Evolutionary conservation across 2,797 vertebrate genomes (phyloP).

Genomic region (Sebastes kiyomatsui): DNA sequence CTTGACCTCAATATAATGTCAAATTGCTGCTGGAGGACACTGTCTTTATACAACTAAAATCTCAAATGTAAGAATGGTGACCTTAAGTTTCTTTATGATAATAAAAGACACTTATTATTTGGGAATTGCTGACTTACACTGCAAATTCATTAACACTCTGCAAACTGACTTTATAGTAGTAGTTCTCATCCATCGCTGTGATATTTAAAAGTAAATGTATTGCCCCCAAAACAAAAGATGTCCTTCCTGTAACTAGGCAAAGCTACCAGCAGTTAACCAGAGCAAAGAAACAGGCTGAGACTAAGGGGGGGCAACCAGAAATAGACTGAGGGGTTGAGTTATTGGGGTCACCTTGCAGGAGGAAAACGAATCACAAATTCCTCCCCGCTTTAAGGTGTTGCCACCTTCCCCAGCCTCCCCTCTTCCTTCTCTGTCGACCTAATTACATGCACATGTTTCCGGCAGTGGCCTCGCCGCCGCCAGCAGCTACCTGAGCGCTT

Average conservation of each 20-base stretch:
- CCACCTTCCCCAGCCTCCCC: conserved; percentile 76
- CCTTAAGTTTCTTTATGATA: neutral
- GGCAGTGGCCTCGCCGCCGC: conserved; percentile 74
- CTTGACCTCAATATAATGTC: neutral
- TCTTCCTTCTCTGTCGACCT: conserved; percentile 86
- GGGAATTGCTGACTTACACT: neutral
- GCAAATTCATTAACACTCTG: neutral
- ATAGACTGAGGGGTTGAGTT: conserved; percentile 87
- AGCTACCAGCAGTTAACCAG: conserved; percentile 77
- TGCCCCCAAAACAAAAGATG: conserved; percentile 53
- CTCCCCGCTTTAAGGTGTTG: conserved; percentile 81
- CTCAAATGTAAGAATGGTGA: neutral
- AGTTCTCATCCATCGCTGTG: neutral
- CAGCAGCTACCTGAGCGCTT: conserved; percentile 78
- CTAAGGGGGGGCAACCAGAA: conserved; percentile 80
- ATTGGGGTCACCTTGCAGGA: conserved; percentile 89
- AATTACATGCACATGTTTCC: conserved; percentile 87
- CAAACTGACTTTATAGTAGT: neutral
- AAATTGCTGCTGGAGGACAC: conserved; percentile 12
- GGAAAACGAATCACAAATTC: conserved; percentile 82
- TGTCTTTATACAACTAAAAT: neutral
- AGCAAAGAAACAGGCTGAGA: conserved; percentile 77
- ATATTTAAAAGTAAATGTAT: neutral
- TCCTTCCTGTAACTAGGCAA: conserved; percentile 61
- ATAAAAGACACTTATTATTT: neutral